A percentile compares a stretch with the other conserved stretches of the same genome.
These are phyloP conservation scores for Rhabdornis inornatus DNA, from an alignment of 2,113 vertebrate species.

Conservation along the genomic window DNA sequence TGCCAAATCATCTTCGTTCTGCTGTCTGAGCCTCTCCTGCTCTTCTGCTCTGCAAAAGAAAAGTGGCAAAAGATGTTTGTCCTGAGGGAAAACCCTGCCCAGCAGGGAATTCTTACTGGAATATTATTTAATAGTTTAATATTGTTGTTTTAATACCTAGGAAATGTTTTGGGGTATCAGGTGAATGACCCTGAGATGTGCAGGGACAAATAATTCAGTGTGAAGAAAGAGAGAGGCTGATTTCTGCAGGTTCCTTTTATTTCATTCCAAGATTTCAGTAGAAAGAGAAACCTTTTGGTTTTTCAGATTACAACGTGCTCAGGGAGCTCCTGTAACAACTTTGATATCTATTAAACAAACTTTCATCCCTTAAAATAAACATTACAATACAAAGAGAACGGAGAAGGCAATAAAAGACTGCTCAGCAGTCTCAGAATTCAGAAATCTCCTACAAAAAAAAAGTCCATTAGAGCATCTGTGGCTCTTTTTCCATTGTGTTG, in stretches of 20 bases:
- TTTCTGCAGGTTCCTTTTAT: slow-evolving; percentile 64
- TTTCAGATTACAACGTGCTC: neutral
- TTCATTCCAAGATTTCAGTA: neutral
- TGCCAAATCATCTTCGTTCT: slow-evolving; percentile 58
- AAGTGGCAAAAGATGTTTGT: neutral
- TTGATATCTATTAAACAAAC: neutral
- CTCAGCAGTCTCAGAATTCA: slow-evolving; percentile 21
- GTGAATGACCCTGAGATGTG: rapidly evolving
- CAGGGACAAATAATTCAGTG: neutral
- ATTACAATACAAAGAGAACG: neutral
- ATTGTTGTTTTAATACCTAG: neutral
- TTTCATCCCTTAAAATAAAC: neutral
- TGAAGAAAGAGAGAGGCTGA: slow-evolving; percentile 39
- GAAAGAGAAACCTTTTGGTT: neutral
- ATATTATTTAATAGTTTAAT: neutral
- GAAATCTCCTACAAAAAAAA: neutral
- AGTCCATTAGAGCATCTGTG: neutral
- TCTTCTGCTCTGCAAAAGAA: slow-evolving; percentile 61
- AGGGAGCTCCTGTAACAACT: neutral
- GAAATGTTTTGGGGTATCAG: neutral
- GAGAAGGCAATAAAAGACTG: slow-evolving; percentile 5
- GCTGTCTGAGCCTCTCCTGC: slow-evolving; percentile 19
- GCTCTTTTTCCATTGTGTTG: neutral
- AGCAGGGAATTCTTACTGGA: neutral
- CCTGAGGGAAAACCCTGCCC: neutral